phyloP scores from a whole-genome alignment of 2,888 invertebrate genomes.

The Megamerina dolium region DNA sequence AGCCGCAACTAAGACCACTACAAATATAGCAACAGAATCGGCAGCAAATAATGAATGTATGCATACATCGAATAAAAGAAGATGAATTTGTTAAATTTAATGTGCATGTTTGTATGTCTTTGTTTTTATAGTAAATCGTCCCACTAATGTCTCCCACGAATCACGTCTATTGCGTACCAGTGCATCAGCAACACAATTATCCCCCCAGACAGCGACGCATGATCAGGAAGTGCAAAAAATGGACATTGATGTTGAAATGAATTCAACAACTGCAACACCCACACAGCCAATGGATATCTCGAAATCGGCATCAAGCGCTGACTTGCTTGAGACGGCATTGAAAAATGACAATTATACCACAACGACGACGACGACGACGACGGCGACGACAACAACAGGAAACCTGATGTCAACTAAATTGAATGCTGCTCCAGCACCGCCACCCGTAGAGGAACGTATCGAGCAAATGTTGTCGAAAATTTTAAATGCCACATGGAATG shows the following conservation, averaged over 20 bases:
- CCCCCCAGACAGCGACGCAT: conserved; percentile 3
- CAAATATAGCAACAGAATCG: conserved; percentile 12
- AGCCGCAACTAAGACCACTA: conserved; percentile 18
- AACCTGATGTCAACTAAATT: conserved; percentile 4
- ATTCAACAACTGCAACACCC: conserved; percentile 20
- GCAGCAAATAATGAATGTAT: too few relatives aligned
- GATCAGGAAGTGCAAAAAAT: conserved; percentile 23
- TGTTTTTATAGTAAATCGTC: conserved; percentile 10
- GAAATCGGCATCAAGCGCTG: conserved; percentile 43
- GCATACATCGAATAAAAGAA: too few relatives aligned
- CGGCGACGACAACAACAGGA: conserved; percentile 5
- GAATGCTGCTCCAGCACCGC: neutral
- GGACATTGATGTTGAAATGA: conserved; percentile 43
- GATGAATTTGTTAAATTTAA: too few relatives aligned
- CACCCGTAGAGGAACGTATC: conserved; percentile 43
- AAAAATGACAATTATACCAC: neutral
- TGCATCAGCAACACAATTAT: conserved; percentile 21
- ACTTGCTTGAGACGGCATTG: conserved; percentile 3
- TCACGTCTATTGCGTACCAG: conserved; percentile 36
- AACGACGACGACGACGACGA: neutral
- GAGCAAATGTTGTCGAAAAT: conserved; percentile 61
- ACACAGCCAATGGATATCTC: conserved; percentile 55
- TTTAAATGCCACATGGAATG: conserved; percentile 67
- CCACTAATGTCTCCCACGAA: conserved; percentile 35
- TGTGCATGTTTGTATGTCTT: too few relatives aligned